Evolutionary conservation across 2,797 vertebrate species (phyloP), one percentile per base, ranked within the genome.

Genomic region (Salmo trutta): DNA sequence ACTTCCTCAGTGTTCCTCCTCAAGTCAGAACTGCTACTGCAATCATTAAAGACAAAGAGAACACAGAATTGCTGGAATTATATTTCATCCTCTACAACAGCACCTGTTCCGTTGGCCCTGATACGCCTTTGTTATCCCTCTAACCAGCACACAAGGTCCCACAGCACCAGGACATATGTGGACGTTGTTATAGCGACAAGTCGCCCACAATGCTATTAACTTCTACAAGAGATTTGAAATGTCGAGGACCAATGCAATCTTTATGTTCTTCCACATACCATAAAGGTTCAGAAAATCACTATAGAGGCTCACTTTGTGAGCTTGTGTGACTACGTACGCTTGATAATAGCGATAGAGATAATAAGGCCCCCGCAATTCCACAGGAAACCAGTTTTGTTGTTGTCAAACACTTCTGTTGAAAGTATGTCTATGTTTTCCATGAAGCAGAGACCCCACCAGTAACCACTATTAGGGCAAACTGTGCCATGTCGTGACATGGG

Each of bases 401-500:
- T 85, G 79, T 88, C 88, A 90, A 91, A 86, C 88, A 88, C 90
- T 71, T 88, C 75, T 47, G 41, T 84, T 82, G 86, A 87, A 80
- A 33, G 79, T 81, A 86, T 87, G 75, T 67, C 7, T 29, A 72
- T 88, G 75, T 90, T 86, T 84, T 88, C 87, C 85, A 76, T 79
- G 83, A 79, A 64, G 86, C 74, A 71, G 24, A 81, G 70, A 75
- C 89, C 83, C 77, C 79, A 47, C 79, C 87, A 81, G 86, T 10
- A 47, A 47, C 41, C 86, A 81, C 86, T 88, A 91, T 91, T 78
- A 86, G 85, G 81, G 78, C 80, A 82, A 89, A 86, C 90, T 82
- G 81, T 91, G 88, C 90, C 88, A 91, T 93, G 93, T 92, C 91
- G 88, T 94, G 93, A 95, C 94, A 95, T 94, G 93, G 93, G 93